A percentile compares a stretch with the other conserved stretches of the same genome.
Evolutionary conservation across 2,888 invertebrate species (phyloP).

Genomic region (Drosophila kanekoi): DNA sequence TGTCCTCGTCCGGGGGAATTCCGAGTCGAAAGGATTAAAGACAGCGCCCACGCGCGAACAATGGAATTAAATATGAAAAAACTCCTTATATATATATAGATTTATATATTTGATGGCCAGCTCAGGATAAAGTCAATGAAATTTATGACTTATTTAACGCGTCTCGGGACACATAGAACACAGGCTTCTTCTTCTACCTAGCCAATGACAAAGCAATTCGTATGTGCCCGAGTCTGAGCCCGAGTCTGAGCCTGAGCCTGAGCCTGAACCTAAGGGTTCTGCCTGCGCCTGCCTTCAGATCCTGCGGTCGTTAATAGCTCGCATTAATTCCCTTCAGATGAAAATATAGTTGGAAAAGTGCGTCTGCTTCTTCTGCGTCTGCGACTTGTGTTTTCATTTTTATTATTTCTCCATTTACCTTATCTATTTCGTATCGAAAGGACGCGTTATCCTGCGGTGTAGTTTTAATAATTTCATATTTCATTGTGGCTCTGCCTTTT

Average conservation of each 20-base stretch:
- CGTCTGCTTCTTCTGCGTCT: conserved; percentile 42
- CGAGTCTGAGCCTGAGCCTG: neutral
- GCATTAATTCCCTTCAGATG: conserved; percentile 54
- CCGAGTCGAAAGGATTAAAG: conserved; percentile 62
- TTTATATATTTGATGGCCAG: conserved; percentile 51
- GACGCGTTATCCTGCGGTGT: conserved; percentile 50
- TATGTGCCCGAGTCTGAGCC: neutral
- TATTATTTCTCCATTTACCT: conserved; percentile 42
- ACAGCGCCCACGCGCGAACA: conserved; percentile 56
- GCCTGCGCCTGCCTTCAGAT: conserved; percentile 28
- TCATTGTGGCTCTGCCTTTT: conserved; percentile 53
- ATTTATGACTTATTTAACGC: conserved; percentile 79
- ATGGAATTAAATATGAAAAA: conserved; percentile 71
- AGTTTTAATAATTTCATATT: conserved; percentile 80
- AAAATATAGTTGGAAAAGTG: conserved; percentile 17
- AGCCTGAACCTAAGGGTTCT: conserved; percentile 16
- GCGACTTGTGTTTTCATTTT: conserved; percentile 32
- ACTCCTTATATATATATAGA: neutral
- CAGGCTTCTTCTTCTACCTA: conserved; percentile 13
- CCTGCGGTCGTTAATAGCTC: conserved; percentile 76
- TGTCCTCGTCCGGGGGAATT: conserved; percentile 1
- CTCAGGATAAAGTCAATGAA: conserved; percentile 78
- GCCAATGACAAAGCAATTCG: conserved; percentile 75
- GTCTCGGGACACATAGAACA: conserved; percentile 7
- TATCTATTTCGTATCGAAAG: conserved; percentile 49